Base-by-base conservation (phyloP, 2,797 vertebrate species). In the Enteromius viviparus region DNA sequence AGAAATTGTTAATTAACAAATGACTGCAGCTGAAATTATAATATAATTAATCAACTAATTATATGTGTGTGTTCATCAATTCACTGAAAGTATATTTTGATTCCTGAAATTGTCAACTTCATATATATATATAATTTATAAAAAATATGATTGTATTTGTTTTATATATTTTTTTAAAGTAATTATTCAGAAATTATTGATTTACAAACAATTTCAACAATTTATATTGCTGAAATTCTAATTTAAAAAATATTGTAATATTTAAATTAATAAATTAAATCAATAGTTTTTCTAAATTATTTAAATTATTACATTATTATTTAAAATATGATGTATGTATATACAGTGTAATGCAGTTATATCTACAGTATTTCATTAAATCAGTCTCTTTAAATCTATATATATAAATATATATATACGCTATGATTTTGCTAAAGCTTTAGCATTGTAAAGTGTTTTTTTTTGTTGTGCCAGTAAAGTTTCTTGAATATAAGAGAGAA, bases 401-500 rank as follows among this genome's bases (percentile, higher is more conserved):
- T 37, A 37, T 40, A 9, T 40, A 40, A 0, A 37, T 37, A 37
- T 21, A 29, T 10, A 9, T 8, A 15, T 23, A n/a, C 10, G 1
- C 11, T 55, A 23, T 58, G 23, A 58, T 75, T 7, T 15, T 15
- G n/a, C 49, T 26, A 76, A 76, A 5, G 8, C 55, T 45, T 29
- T 45, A 37, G n/a, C 0, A 26, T 23, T 60, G 14, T 55, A 23
- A 58, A 58, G 3, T 21, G 6, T 11, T 12, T 23, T 23, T 23
- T 76, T 23, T 62, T 29, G 2, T 10, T 4, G 7, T 66, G 64
- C 77, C 77, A 69, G 34, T 79, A 80, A 70, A 80, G 37, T 69
- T 70, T 68, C 29, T 68, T n/a, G 9, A 70, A 69, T 80, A 15
- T 17, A 12, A 85, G 55, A 71, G 62, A 45, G 58, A 68, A 42